Percentiles rank a stretch among this genome's conserved stretches.
Conservation (phyloP, 2,888 invertebrate species). For the Yponomeuta sedellus region DNA sequence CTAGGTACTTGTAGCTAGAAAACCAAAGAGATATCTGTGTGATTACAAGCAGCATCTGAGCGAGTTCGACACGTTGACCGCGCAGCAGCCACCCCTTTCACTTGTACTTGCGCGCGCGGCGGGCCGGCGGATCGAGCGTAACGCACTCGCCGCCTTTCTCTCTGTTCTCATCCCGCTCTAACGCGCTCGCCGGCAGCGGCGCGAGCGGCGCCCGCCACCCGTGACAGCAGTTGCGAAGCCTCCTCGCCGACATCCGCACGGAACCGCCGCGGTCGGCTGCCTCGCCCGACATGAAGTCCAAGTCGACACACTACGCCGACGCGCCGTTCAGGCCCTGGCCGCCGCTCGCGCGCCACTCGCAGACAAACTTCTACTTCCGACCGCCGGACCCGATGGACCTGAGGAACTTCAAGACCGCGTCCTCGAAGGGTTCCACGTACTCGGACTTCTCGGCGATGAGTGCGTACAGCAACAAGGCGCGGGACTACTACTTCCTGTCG, state of each 20-base stretch:
- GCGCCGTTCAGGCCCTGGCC: conserved; percentile 80
- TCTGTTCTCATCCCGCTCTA: conserved; percentile 68
- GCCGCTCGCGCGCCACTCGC: conserved; percentile 75
- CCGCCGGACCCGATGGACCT: conserved; percentile 68
- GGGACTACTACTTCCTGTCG: conserved; percentile 79
- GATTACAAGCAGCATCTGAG: conserved; percentile 41
- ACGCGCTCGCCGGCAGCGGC: conserved; percentile 50
- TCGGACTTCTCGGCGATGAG: conserved; percentile 71
- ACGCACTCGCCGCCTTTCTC: conserved; percentile 71
- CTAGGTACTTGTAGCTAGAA: conserved; percentile 14
- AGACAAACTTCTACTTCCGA: conserved; percentile 69
- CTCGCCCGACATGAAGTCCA: conserved; percentile 80
- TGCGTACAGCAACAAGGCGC: conserved; percentile 64
- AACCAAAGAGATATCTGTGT: conserved; percentile 40
- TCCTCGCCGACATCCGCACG: conserved; percentile 68
- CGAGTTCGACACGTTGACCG: conserved; percentile 54
- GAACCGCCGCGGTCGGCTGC: conserved; percentile 63
- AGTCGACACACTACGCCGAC: conserved; percentile 71
- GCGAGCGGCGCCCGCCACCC: conserved; percentile 54
- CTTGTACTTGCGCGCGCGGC: conserved; percentile 57
- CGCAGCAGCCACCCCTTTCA: conserved; percentile 70
- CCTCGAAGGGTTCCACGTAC: conserved; percentile 65
- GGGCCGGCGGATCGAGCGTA: conserved; percentile 56
- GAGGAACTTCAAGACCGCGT: conserved; percentile 66
- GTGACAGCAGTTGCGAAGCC: conserved; percentile 63